Evolutionary conservation across 1,140 invertebrate species (phyloP), one percentile per base, ranked within the genome.

Genomic region (Halesus radiatus): DNA sequence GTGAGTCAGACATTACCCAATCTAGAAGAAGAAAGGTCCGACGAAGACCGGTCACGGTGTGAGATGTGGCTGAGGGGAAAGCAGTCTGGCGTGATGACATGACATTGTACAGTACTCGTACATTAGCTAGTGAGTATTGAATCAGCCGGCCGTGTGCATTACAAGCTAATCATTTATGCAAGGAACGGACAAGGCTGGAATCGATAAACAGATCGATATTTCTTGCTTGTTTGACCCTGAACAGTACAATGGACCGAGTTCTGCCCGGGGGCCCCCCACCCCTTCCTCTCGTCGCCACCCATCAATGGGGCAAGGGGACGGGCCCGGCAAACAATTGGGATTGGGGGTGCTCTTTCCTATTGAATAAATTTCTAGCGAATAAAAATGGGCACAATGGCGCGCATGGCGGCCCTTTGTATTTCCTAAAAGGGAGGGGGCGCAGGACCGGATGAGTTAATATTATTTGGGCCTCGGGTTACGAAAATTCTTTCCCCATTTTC

Each of bases 301-400:
- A 45, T 45, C 37, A 45, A 45, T 13, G 37, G 37, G 37, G 37
- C 37, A 13, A 45, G 37, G 37, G 32, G 37, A 45, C 10, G 37
- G 68, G 22, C 50, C 29, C 29, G n/a, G 32, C 70, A 74, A 54
- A 74, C 70, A 74, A 56, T 26, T 29, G 22, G 16, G 26, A n/a
- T n/a, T 29, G 18, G 54, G 56, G 58, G 74, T 37, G 32, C 58
- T 22, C 72, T 66, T 76, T 80, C 60, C 53, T 77, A 77, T 80
- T 80, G 79, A 80, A 80, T 80, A 80, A 70, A 80, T 80, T 80
- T 80, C 37, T 53, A 80, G 53, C 62, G 79, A 80, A 80, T 80
- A 77, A 80, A 80, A 80, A 70, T 80, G 70, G 79, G 79, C 79
- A 80, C 74, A 80, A 80, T 80, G 54, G 79, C 58, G 22, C 74